Percentiles rank a stretch among this genome's conserved stretches.
Conservation (phyloP, 2,888 invertebrate genomes). For the Bellardia pandia region DNA sequence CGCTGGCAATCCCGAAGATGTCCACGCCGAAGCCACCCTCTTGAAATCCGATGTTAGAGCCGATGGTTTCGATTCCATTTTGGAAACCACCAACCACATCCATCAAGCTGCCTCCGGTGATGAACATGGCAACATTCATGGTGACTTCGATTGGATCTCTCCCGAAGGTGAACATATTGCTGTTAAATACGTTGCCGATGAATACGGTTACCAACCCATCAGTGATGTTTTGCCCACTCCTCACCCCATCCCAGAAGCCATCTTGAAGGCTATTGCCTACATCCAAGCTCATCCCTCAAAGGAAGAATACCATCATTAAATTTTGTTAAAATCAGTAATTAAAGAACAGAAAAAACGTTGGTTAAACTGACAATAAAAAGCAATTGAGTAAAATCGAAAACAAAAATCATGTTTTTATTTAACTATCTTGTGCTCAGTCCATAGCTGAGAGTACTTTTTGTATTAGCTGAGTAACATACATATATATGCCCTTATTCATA, state of each 20-base stretch:
- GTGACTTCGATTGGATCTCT: constrained; percentile 77
- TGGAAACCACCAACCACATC: constrained; percentile 78
- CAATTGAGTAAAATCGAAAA: constrained; percentile 11
- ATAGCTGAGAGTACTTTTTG: no score
- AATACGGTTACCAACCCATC: constrained; percentile 78
- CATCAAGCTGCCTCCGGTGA: constrained; percentile 75
- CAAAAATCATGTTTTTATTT: neutral
- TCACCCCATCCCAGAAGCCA: constrained; percentile 75
- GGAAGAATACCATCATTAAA: constrained; percentile 60
- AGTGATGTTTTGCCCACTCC: constrained; percentile 71
- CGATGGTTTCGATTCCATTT: constrained; percentile 77
- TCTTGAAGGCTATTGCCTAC: constrained; percentile 74
- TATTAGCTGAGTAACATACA: neutral
- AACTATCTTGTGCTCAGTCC: neutral
- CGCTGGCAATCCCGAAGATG: constrained; percentile 47
- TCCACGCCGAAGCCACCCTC: constrained; percentile 74
- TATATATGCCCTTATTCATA: no score
- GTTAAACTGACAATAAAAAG: constrained; percentile 20
- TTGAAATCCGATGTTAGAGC: constrained; percentile 75
- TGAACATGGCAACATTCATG: constrained; percentile 77
- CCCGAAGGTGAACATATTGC: constrained; percentile 79
- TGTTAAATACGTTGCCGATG: constrained; percentile 78
- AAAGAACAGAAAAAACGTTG: neutral
- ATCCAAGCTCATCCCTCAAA: constrained; percentile 73
- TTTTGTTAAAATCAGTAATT: neutral